These are phyloP conservation scores for Pollenia griseotomentosa DNA, from an alignment of 2,888 invertebrate species.

Conservation along the genomic window DNA sequence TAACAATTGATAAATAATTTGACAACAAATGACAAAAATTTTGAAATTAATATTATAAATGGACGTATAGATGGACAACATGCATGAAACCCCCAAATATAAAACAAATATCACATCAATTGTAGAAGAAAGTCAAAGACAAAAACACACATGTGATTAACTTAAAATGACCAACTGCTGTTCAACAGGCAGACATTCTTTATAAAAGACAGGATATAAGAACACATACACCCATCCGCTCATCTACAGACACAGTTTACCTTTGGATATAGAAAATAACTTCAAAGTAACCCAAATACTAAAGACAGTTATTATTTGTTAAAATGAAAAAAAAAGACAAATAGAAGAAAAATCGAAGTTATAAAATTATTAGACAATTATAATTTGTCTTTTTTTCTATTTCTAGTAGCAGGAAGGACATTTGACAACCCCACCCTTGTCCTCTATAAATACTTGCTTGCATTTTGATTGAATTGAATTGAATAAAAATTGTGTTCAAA, in stretches of 20 bases:
- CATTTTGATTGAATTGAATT: not conserved
- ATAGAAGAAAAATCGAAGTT: slow-evolving; percentile 13
- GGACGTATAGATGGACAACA: not conserved
- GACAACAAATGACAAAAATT: slow-evolving; percentile 59
- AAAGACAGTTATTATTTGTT: slow-evolving; percentile 35
- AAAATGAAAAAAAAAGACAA: not conserved
- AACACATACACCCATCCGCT: not conserved
- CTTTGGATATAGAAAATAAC: slow-evolving; percentile 55
- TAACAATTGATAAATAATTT: slow-evolving; percentile 68
- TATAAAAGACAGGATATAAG: not conserved
- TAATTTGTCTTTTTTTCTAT: slow-evolving; percentile 3
- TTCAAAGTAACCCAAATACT: slow-evolving; percentile 55
- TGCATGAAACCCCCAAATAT: not conserved
- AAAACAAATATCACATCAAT: too few relatives aligned
- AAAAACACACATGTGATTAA: not conserved
- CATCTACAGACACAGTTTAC: not conserved
- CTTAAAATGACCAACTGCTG: not conserved
- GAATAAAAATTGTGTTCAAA: not conserved
- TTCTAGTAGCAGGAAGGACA: slow-evolving; percentile 1
- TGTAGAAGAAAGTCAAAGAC: not conserved
- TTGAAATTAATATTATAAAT: slow-evolving; percentile 40
- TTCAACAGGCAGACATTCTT: slow-evolving; percentile 6
- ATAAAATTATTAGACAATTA: slow-evolving; percentile 62
- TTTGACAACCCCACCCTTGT: slow-evolving; percentile 49
- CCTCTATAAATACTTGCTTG: not conserved